Conservation (phyloP, 2,888 invertebrate genomes). For the Drosophila rellima region DNA sequence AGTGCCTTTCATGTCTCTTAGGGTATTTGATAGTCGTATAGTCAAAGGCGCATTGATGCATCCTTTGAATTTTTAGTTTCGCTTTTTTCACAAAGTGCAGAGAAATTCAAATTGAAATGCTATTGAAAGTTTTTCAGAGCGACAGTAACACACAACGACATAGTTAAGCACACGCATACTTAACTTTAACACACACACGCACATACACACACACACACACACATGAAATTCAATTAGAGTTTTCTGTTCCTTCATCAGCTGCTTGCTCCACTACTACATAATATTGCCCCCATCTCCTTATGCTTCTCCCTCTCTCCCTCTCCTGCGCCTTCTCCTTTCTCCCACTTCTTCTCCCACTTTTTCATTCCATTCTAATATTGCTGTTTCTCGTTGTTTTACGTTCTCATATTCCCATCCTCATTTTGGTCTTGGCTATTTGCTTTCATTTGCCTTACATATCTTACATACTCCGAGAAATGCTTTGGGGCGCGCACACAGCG, state of each 20-base stretch:
- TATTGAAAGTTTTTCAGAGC: constrained; percentile 62
- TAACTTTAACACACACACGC: constrained; percentile 11
- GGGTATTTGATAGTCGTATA: constrained; percentile 1
- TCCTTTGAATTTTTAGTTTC: constrained; percentile 24
- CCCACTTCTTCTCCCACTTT: not conserved
- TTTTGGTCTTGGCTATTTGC: constrained; percentile 55
- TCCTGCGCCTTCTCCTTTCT: not conserved
- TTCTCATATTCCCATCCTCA: constrained; percentile 13
- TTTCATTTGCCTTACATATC: constrained; percentile 57
- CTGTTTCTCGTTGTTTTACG: not conserved
- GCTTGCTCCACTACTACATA: constrained; percentile 32
- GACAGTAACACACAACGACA: constrained; percentile 30
- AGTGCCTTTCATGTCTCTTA: too few relatives aligned
- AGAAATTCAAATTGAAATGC: constrained; percentile 61
- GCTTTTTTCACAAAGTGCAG: constrained; percentile 19
- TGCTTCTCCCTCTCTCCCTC: not conserved
- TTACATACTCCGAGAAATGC: constrained; percentile 26
- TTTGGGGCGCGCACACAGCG: constrained; percentile 50
- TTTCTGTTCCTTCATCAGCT: constrained; percentile 64
- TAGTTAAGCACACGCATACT: constrained; percentile 21
- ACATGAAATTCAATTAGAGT: constrained; percentile 72
- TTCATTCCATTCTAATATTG: not conserved
- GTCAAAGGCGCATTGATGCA: not conserved
- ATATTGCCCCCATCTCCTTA: not conserved
- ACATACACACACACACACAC: constrained; percentile 16